These are phyloP conservation scores for Eupsilia transversa DNA, from an alignment of 2,888 invertebrate species.

Conservation along the genomic window DNA sequence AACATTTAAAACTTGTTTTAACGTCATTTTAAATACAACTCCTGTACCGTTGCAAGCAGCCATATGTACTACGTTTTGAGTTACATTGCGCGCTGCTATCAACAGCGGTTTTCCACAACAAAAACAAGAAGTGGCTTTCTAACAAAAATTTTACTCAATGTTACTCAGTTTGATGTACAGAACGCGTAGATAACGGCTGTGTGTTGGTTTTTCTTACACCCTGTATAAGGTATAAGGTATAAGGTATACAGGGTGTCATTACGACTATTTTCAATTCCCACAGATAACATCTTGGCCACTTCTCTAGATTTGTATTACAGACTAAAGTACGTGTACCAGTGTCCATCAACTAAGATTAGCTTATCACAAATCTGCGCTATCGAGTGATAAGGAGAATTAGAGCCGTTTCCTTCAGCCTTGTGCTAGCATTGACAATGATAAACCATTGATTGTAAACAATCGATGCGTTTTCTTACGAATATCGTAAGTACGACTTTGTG, in stretches of 20 bases:
- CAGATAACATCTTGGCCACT: constrained; percentile 41
- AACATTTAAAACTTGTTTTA: too few relatives aligned
- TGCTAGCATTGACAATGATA: constrained; percentile 58
- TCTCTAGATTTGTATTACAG: constrained; percentile 31
- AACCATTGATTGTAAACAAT: constrained; percentile 55
- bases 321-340: constrained; percentile 35
- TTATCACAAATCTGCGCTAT: constrained; percentile 62
- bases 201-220: too few relatives aligned
- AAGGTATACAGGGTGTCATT: neutral
- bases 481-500: constrained; percentile 7
- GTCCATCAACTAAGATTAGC: constrained; percentile 49
- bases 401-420: constrained; percentile 45
- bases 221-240: too few relatives aligned
- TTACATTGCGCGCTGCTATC: neutral
- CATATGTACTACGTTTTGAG: too few relatives aligned
- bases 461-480: constrained; percentile 10
- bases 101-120: neutral
- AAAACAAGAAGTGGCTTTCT: neutral
- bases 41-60: too few relatives aligned
- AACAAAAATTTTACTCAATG: neutral
- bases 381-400: constrained; percentile 53
- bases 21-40: too few relatives aligned
- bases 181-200: neutral
- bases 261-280: constrained; percentile 5
- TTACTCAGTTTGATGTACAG: neutral